Percentiles rank a stretch among this genome's conserved stretches.
Evolutionary conservation across 64 coral and sea anemone species (phyloP).

Genomic region (Porites lutea): DNA sequence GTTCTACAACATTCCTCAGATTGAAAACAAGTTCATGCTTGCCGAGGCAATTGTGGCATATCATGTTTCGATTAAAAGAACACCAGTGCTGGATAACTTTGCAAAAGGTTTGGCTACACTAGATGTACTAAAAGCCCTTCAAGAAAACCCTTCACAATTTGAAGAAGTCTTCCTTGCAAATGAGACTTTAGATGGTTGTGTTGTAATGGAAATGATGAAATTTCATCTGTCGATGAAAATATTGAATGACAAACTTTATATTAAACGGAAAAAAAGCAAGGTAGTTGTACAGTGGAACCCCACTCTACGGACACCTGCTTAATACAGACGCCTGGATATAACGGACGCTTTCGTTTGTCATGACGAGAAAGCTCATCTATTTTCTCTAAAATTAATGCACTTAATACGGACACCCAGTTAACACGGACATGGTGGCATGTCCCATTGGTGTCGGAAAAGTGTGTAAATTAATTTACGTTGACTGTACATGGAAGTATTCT

Average conservation of each 20-base stretch:
- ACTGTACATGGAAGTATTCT: too few species aligned
- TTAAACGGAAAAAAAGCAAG: slow-evolving; percentile 31
- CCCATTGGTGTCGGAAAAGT: too few species aligned
- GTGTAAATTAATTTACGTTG: too few species aligned
- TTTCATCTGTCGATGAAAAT: slow-evolving; percentile 29
- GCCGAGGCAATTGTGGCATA: slow-evolving; percentile 61
- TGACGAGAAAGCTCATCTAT: too few species aligned
- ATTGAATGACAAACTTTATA: slow-evolving; percentile 56
- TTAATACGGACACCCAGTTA: too few species aligned
- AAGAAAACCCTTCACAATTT: slow-evolving; percentile 25
- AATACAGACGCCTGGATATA: too few species aligned
- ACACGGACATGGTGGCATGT: too few species aligned
- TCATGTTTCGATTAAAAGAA: slow-evolving; percentile 56
- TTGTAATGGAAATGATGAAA: slow-evolving; percentile 16
- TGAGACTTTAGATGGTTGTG: not conserved
- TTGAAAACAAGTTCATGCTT: slow-evolving; percentile 53
- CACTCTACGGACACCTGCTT: too few species aligned
- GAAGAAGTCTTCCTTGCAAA: slow-evolving; percentile 25
- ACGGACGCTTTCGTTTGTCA: too few species aligned
- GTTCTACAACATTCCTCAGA: slow-evolving; percentile 29
- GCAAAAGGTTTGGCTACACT: slow-evolving; percentile 3
- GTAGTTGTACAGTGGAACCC: too few species aligned
- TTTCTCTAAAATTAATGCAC: too few species aligned
- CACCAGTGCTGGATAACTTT: slow-evolving; percentile 46
- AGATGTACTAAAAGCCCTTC: slow-evolving; percentile 37